Evolutionary conservation across 2,797 vertebrate genomes (phyloP), one percentile per base, ranked within the genome.

Genomic region (Otus scops): DNA sequence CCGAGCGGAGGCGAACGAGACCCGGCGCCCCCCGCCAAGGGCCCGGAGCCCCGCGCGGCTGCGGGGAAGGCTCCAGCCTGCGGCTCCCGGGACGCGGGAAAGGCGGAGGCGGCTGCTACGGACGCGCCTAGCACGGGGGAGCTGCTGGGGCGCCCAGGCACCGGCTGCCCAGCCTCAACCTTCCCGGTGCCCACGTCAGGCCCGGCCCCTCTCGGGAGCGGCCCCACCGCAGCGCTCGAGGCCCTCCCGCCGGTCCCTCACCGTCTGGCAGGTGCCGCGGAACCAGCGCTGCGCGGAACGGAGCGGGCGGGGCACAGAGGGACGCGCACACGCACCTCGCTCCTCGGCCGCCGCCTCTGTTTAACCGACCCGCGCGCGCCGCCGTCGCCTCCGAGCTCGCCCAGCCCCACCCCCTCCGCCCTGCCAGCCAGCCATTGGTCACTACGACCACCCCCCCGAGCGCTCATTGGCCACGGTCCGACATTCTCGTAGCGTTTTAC

Each of bases 401-500:
- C 13, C 47, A 15, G 28, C 48, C 64, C n/a, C 92, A 53, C 83
- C 88, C n/a, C 32, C 89, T 95, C 85, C 82, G 63, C 30, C 8
- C 34, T 10, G 17, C 1, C n/a, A 8, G 5, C 1, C 57, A 41
- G 38, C 85, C 69, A 98, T 98, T 98, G 98, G 98, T 27, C 36
- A 19, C 0, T 1, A 5, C 88, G 16, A 56, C 65, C 48, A 23
- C 59, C 84, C 24, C 14, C 6, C 54, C 51, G 47, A 36, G 23
- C 14, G 6, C 30, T 93, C 59, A 98, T 98, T 97, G 97, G 97
- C 0, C 20, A 5, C 0, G 0, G 0, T 0, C 2, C 11, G 3
- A 19, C 34, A 1, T 11, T 97, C 96, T 96, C 86, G 7, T 85
- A 68, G 98, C 95, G 30, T 91, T 96, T 98, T 98, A 76, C 96